Evolutionary conservation across 2,113 vertebrate genomes (phyloP).

Genomic region (Excalfactoria chinensis): DNA sequence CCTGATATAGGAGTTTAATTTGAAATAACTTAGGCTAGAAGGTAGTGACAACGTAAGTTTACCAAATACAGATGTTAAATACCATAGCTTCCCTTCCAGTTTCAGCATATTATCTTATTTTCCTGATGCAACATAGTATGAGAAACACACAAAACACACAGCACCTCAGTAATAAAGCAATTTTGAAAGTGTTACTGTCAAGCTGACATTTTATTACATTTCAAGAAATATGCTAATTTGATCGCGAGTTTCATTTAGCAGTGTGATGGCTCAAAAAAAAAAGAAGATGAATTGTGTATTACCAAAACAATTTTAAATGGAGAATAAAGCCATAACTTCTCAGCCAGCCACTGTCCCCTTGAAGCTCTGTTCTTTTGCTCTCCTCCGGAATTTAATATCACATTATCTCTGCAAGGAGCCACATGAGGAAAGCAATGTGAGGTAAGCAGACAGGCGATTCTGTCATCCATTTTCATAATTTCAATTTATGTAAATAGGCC

Average conservation of each 20-base stretch:
- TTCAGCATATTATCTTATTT: not conserved
- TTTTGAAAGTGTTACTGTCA: slow-evolving; percentile 12
- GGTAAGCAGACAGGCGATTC: not conserved
- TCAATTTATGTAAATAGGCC: slow-evolving; percentile 22
- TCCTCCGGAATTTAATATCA: slow-evolving; percentile 10
- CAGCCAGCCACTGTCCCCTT: not conserved
- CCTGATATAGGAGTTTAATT: not conserved
- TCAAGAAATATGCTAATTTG: slow-evolving; percentile 19
- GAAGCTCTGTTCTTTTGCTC: not conserved
- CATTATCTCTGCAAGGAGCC: not conserved
- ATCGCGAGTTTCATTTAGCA: not conserved
- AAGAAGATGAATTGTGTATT: not conserved
- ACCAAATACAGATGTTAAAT: not conserved
- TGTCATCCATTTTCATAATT: slow-evolving; percentile 22
- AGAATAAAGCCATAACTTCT: slow-evolving; percentile 3
- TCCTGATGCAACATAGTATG: not conserved
- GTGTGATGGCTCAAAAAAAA: not conserved
- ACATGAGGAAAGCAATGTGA: not conserved
- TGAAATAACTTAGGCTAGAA: not conserved
- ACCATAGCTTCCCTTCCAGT: not conserved
- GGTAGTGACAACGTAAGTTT: rapidly evolving
- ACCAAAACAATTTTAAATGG: not conserved
- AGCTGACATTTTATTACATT: slow-evolving; percentile 29
- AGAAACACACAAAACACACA: not conserved
- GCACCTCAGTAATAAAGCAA: not conserved